Percentiles rank a stretch among this genome's conserved stretches.
Evolutionary conservation across 2,888 invertebrate genomes (phyloP).

Genomic region (Lottia scabra): DNA sequence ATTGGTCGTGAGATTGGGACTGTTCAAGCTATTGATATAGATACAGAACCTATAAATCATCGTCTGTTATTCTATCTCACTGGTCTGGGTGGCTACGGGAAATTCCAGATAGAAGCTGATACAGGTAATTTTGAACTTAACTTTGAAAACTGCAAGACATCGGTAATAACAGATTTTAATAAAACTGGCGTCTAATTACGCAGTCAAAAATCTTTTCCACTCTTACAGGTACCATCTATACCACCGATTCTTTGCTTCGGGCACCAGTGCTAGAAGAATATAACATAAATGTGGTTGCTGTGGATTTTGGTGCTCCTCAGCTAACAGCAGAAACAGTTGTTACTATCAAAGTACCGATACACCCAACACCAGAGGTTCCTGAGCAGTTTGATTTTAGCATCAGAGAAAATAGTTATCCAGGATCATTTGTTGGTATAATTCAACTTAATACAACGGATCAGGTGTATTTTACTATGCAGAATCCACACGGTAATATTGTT

Average conservation of each 20-base stretch:
- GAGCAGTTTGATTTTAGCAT: not conserved
- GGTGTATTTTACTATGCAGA: not conserved
- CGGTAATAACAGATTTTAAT: too few relatives aligned
- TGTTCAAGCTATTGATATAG: not conserved
- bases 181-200: too few relatives aligned
- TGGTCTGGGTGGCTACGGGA: not conserved
- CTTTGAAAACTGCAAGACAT: too few relatives aligned
- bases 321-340: conserved; percentile 20
- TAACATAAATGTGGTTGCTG: conserved; percentile 25
- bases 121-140: too few relatives aligned
- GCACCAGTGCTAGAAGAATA: conserved; percentile 28
- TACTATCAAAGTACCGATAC: conserved; percentile 29
- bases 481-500: too few relatives aligned
- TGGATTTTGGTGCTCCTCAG: conserved; percentile 34
- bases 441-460: not conserved
- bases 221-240: conserved; percentile 29
- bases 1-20: not conserved
- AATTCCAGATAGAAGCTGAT: not conserved
- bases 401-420: not conserved
- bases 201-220: too few relatives aligned
- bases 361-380: conserved; percentile 28
- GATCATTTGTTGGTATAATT: not conserved
- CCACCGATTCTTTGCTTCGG: conserved; percentile 25
- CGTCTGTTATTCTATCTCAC: not conserved
- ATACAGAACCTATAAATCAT: not conserved